Evolutionary conservation across 2,113 vertebrate genomes (phyloP).

Genomic region (Cyanistes caeruleus): DNA sequence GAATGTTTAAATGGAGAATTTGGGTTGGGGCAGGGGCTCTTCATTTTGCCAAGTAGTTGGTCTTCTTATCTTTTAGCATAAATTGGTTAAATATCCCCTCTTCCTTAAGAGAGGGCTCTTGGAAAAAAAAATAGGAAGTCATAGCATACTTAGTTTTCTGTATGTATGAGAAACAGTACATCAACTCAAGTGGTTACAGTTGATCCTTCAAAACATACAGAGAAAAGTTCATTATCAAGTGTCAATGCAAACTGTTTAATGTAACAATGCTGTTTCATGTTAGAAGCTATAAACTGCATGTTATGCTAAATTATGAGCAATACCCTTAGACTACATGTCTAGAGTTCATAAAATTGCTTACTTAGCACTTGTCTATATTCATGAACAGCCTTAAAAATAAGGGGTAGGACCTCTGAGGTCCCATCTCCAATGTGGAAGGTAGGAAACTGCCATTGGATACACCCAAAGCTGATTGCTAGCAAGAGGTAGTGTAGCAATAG

Average conservation of each 20-base stretch:
- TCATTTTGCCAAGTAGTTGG: neutral
- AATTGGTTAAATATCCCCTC: neutral
- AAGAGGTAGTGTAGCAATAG: neutral
- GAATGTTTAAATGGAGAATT: constrained; percentile 16
- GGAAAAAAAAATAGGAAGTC: neutral
- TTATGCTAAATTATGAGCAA: neutral
- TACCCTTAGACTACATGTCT: neutral
- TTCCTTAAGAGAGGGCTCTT: neutral
- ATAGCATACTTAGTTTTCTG: constrained; percentile 9
- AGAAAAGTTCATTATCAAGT: neutral
- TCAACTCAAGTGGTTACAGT: neutral
- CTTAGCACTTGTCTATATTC: neutral
- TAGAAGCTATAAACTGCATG: neutral
- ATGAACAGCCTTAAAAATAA: neutral
- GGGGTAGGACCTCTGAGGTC: neutral
- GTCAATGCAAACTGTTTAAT: neutral
- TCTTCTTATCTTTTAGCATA: neutral
- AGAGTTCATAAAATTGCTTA: neutral
- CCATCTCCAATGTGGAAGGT: neutral
- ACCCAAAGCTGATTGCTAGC: neutral
- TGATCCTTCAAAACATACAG: neutral
- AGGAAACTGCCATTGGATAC: accelerated
- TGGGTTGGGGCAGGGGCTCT: neutral
- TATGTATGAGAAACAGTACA: neutral
- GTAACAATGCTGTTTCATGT: neutral